Base-by-base conservation (phyloP, 2,797 vertebrate genomes). In the Xenentodon cancila region DNA sequence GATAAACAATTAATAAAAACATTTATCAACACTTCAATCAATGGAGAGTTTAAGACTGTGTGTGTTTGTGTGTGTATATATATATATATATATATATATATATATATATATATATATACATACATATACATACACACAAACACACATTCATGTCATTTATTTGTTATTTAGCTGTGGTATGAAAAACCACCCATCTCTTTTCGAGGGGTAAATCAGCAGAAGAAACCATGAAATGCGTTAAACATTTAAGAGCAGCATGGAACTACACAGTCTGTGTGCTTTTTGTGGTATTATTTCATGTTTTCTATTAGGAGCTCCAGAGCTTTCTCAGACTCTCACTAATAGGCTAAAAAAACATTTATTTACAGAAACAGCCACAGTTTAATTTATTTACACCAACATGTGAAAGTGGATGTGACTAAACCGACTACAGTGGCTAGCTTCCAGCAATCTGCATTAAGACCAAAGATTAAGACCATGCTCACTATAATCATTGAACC, bases 401-500 rank as follows among this genome's bases (percentile, higher is more conserved):
- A 79, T 53, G 18, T 58, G 21, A 50, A 62, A 61, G 52, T 30
- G 21, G 2, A 59, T n/a, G n/a, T n/a, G n/a, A n/a, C n/a, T n/a
- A n/a, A 25, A 46, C 20, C 12, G 15, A 55, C 56, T 32, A 42
- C 15, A 37, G 25, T 58, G 34, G n/a, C 34, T 22, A 44, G 4
- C 15, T 57, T 55, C 46, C 7, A 45, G n/a, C 34, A 30, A 43
- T 68, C 59, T 58, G n/a, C 49, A 49, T 21, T 50, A 53, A 52
- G 19, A 64, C 42, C 51, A 40, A 30, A 57, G 43, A 68, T 21
- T 1, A 66, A 66, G 43, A 40, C 51, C 8, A 30, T 59, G 20
- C n/a, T 21, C 42, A 55, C 21, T 43, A 40, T 49, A 62, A 70
- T 70, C 50, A 77, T 27, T 37, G 9, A 75, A 42, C 25, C 48